Conservation (phyloP, 2,113 vertebrate species). For the Sminthopsis crassicaudata region DNA sequence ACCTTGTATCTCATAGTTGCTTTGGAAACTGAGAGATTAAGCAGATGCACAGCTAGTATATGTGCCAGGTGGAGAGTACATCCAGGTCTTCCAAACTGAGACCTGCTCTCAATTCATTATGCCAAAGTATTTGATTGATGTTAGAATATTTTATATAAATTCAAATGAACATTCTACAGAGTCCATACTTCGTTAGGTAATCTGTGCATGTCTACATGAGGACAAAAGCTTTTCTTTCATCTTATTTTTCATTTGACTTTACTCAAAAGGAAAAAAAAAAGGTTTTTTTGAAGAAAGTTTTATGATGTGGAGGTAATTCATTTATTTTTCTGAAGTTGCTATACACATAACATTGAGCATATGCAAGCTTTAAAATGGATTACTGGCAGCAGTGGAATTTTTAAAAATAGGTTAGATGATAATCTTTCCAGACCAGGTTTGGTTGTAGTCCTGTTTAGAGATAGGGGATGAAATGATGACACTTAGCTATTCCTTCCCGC, state of each 20-base stretch:
- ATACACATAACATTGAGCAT: background rate
- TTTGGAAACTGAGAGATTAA: background rate
- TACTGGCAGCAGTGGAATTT: background rate
- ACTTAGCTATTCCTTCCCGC: conserved; percentile 41
- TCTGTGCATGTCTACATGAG: background rate
- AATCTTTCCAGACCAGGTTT: conserved; percentile 5
- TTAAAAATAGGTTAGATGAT: conserved; percentile 19
- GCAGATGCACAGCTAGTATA: background rate
- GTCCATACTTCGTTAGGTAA: background rate
- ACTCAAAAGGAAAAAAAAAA: background rate
- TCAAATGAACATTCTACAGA: background rate
- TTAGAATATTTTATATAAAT: background rate
- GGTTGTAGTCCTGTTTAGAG: background rate
- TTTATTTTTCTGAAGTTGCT: conserved; percentile 9
- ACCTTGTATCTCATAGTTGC: background rate
- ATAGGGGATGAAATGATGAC: conserved; percentile 23
- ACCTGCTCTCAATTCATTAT: background rate
- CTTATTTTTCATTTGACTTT: background rate
- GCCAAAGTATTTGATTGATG: background rate
- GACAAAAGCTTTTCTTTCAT: background rate
- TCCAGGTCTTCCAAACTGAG: background rate
- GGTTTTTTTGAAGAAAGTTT: background rate
- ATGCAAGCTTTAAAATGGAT: background rate
- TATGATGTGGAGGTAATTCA: background rate
- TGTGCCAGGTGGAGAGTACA: background rate